Evolutionary conservation across 2,113 vertebrate genomes (phyloP).

Genomic region (Semicossyphus pulcher): DNA sequence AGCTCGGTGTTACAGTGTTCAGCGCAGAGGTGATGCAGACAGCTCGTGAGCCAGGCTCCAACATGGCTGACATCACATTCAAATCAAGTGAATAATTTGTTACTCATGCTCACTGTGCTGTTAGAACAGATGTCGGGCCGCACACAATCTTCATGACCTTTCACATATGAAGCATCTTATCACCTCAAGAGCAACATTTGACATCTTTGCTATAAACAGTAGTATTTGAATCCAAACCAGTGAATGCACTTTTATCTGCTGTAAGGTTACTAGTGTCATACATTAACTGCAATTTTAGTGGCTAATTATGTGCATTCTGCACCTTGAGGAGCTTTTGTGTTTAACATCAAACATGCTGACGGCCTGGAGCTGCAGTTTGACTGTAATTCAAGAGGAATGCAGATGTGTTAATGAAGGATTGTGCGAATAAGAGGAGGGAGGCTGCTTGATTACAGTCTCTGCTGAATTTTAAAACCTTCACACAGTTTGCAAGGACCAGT

Average conservation of each 20-base stretch:
- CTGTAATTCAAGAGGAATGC: background rate
- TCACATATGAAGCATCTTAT: constrained; percentile 20
- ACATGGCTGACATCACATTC: constrained; percentile 12
- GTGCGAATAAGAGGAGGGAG: background rate
- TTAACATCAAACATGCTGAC: background rate
- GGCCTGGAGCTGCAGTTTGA: background rate
- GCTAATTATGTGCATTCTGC: background rate
- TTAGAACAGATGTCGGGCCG: constrained; percentile 11
- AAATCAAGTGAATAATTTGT: constrained; percentile 20
- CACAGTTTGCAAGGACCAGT: background rate
- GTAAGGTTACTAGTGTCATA: too few species aligned
- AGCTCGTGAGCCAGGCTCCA: background rate
- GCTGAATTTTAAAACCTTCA: too few species aligned
- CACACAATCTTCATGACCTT: background rate
- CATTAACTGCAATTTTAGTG: background rate
- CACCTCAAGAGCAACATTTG: constrained; percentile 1
- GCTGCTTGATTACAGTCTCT: background rate
- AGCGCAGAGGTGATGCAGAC: background rate
- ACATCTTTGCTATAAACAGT: background rate
- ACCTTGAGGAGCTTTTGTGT: too few species aligned
- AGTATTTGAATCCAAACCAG: background rate
- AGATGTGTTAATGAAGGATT: background rate
- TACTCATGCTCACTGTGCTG: background rate
- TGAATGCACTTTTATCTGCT: background rate
- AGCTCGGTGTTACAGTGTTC: background rate